phyloP scores from a whole-genome alignment of 1,140 invertebrate species.

The Bombus cullumanus region DNA sequence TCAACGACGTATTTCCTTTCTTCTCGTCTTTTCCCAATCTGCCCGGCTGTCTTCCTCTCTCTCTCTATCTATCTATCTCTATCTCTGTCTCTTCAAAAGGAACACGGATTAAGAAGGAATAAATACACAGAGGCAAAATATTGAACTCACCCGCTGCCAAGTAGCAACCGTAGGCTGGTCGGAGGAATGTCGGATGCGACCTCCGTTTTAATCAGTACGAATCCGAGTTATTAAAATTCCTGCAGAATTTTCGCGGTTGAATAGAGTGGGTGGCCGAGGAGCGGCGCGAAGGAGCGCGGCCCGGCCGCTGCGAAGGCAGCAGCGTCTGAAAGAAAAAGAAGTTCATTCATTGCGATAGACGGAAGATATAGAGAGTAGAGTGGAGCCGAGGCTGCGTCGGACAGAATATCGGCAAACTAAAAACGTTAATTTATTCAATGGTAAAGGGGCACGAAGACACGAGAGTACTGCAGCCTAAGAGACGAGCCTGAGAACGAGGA shows the following conservation, averaged over 20 bases:
- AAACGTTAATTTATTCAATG: constrained; percentile 80
- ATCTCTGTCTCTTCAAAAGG: not conserved
- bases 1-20: not conserved
- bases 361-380: constrained; percentile 60
- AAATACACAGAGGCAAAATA: constrained; percentile 55
- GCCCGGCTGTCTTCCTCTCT: not conserved
- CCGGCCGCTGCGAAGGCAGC: constrained; percentile 5
- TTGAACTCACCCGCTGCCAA: constrained; percentile 15
- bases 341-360: constrained; percentile 66
- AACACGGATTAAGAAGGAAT: constrained; percentile 23
- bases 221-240: constrained; percentile 72
- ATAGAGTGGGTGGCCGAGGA: constrained; percentile 50
- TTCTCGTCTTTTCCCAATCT: not conserved
- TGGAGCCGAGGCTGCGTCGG: constrained; percentile 16
- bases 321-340: constrained; percentile 63
- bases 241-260: constrained; percentile 66
- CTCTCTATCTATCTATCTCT: no score
- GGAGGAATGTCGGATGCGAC: constrained; percentile 51
- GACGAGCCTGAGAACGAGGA: constrained; percentile 55
- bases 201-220: constrained; percentile 70
- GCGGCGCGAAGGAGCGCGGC: not conserved
- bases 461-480: constrained; percentile 60
- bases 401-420: constrained; percentile 76
- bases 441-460: constrained; percentile 71
- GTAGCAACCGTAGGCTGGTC: constrained; percentile 7